phyloP scores from a whole-genome alignment of 2,113 vertebrate species.

The Morone saxatilis region DNA sequence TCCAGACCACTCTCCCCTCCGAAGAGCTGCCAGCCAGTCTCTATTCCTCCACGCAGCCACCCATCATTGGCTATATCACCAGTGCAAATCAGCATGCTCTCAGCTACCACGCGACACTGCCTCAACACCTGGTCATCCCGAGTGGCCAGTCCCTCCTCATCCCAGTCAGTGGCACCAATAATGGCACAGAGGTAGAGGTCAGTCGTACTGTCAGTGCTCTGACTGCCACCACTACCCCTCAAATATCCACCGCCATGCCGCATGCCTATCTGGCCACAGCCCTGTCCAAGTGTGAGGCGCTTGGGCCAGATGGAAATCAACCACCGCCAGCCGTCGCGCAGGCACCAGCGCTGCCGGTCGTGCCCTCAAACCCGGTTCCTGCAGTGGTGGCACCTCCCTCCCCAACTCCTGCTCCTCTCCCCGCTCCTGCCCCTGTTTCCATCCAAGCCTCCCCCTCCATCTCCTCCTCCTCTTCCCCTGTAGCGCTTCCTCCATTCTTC shows the following conservation, averaged over 20 bases:
- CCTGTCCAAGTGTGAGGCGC: slow-evolving; percentile 90
- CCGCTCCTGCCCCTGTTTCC: slow-evolving; percentile 75
- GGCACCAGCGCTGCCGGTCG: slow-evolving; percentile 84
- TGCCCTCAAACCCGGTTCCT: slow-evolving; percentile 80
- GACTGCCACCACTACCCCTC: slow-evolving; percentile 88
- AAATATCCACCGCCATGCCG: slow-evolving; percentile 91
- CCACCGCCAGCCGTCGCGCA: slow-evolving; percentile 66
- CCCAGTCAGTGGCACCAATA: slow-evolving; percentile 86
- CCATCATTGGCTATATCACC: slow-evolving; percentile 96
- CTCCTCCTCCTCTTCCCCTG: slow-evolving; percentile 86
- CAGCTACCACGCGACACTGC: slow-evolving; percentile 91
- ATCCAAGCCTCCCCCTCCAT: slow-evolving; percentile 87
- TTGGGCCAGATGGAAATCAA: slow-evolving; percentile 79
- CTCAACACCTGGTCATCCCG: slow-evolving; percentile 95
- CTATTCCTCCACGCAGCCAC: slow-evolving; percentile 92
- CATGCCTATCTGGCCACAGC: slow-evolving; percentile 94
- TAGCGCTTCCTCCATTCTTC: slow-evolving; percentile 93
- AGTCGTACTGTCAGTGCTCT: slow-evolving; percentile 87
- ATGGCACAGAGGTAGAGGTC: slow-evolving; percentile 85
- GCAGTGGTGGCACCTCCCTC: slow-evolving; percentile 66
- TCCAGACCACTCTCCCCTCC: slow-evolving; percentile 90
- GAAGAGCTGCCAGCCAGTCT: slow-evolving; percentile 92
- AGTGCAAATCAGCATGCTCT: slow-evolving; percentile 84
- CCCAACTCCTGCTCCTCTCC: slow-evolving; percentile 75
- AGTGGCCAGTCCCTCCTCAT: slow-evolving; percentile 96